Evolutionary conservation across 2,113 vertebrate genomes (phyloP).

Genomic region (rat (Rattus norvegicus)): DNA sequence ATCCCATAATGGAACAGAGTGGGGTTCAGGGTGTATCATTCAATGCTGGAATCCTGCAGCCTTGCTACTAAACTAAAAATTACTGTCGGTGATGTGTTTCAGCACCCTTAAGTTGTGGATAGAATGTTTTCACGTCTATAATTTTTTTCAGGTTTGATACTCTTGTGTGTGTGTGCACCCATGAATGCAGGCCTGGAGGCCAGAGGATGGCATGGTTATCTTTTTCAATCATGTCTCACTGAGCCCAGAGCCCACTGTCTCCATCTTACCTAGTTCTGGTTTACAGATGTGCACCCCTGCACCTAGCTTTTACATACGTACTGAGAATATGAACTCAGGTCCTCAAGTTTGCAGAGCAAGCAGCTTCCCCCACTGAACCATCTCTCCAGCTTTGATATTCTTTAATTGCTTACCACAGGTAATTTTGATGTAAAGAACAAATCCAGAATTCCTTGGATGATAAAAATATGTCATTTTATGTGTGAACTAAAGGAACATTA

Average conservation of each 20-base stretch:
- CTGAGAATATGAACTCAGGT: background rate
- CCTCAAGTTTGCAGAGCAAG: background rate
- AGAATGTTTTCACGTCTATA: slow-evolving; percentile 38
- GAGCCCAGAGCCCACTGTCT: background rate
- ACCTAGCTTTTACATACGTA: background rate
- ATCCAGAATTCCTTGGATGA: slow-evolving; percentile 50
- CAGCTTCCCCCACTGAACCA: background rate
- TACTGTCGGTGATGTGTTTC: slow-evolving; percentile 51
- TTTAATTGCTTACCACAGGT: background rate
- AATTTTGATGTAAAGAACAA: slow-evolving; percentile 55
- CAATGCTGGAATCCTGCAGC: background rate
- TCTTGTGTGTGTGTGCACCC: background rate
- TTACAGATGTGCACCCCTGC: background rate
- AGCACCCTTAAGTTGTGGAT: slow-evolving; percentile 4
- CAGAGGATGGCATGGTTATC: background rate
- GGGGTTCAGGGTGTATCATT: background rate
- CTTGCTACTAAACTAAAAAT: slow-evolving; percentile 47
- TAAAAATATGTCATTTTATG: background rate
- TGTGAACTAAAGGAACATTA: background rate
- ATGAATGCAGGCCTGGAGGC: background rate
- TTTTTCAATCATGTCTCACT: background rate
- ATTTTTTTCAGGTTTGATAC: slow-evolving; percentile 63
- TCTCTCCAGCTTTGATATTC: background rate
- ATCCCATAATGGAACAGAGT: background rate
- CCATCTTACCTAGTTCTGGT: background rate